Conservation (phyloP, 2,888 invertebrate species). For the Nomada fabriciana region DNA sequence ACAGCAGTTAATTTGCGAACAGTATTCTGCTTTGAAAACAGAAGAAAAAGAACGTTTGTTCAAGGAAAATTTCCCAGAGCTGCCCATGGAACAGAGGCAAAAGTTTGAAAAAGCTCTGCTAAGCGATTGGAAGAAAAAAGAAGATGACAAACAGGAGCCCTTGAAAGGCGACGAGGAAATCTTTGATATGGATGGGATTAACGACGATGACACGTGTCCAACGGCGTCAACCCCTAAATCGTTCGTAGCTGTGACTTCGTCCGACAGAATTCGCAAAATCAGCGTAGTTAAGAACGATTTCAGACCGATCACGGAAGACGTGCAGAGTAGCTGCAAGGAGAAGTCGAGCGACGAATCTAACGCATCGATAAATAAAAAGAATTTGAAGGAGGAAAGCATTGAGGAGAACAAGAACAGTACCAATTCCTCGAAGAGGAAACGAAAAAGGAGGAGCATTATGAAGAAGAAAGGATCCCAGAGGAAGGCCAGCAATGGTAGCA, state of each 20-base stretch:
- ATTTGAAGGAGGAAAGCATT: constrained; percentile 77
- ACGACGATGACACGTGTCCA: constrained; percentile 82
- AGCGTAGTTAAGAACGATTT: constrained; percentile 88
- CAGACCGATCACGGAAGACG: constrained; percentile 86
- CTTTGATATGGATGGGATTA: constrained; percentile 89
- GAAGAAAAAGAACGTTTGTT: constrained; percentile 82
- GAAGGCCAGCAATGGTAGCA: constrained; percentile 86
- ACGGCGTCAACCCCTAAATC: constrained; percentile 81
- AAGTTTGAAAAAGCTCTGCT: constrained; percentile 85
- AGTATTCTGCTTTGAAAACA: constrained; percentile 80
- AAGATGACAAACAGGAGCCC: constrained; percentile 76
- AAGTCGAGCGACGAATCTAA: constrained; percentile 80
- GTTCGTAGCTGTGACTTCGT: constrained; percentile 85
- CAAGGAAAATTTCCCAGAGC: constrained; percentile 83
- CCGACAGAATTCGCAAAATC: constrained; percentile 87
- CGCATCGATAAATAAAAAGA: constrained; percentile 72
- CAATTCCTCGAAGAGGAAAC: constrained; percentile 89
- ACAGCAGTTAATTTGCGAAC: constrained; percentile 82
- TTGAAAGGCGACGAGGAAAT: constrained; percentile 86
- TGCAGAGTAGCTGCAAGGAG: constrained; percentile 73
- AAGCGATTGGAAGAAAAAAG: constrained; percentile 85
- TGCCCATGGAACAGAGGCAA: constrained; percentile 84
- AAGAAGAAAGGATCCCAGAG: constrained; percentile 92
- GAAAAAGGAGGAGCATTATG: constrained; percentile 91
- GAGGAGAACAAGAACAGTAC: constrained; percentile 86